Evolutionary conservation across 2,888 invertebrate genomes (phyloP).

Genomic region (Erpobdella octoculata): DNA sequence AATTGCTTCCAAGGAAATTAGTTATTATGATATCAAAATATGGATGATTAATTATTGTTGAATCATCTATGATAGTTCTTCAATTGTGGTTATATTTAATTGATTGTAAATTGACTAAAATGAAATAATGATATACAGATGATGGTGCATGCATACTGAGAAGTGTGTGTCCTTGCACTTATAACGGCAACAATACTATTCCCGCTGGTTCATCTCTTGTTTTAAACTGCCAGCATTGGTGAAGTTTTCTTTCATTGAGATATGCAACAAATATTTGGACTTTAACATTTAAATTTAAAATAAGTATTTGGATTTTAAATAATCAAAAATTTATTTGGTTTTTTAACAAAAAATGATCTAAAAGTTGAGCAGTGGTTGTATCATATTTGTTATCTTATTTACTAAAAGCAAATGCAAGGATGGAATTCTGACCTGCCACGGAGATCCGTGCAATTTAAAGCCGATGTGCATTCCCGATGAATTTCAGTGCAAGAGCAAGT

Average conservation of each 20-base stretch:
- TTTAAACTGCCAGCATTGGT: conserved; percentile 38
- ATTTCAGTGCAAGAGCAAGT: conserved; percentile 20
- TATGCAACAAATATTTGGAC: neutral
- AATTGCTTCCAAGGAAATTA: neutral
- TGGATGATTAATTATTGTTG: neutral
- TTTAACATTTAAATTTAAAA: neutral
- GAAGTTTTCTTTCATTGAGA: conserved; percentile 2
- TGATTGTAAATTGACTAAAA: neutral
- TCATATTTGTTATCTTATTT: neutral
- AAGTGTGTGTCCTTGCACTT: conserved; percentile 38
- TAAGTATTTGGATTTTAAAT: neutral
- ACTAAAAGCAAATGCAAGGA: conserved; percentile 24
- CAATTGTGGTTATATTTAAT: too few relatives aligned
- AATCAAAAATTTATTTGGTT: neutral
- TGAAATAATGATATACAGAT: neutral
- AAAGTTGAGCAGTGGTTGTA: neutral
- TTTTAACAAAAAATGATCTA: neutral
- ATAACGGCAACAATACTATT: conserved; percentile 33
- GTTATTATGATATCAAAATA: neutral
- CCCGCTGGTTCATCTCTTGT: conserved; percentile 32
- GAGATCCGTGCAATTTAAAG: conserved; percentile 21
- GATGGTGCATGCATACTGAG: conserved; percentile 35
- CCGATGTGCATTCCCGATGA: conserved; percentile 6
- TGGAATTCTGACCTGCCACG: conserved; percentile 26
- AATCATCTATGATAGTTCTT: neutral